A percentile compares a stretch with the other conserved stretches of the same genome.
Evolutionary conservation across 2,888 invertebrate genomes (phyloP).

Genomic region (Perizoma flavofasciatum): DNA sequence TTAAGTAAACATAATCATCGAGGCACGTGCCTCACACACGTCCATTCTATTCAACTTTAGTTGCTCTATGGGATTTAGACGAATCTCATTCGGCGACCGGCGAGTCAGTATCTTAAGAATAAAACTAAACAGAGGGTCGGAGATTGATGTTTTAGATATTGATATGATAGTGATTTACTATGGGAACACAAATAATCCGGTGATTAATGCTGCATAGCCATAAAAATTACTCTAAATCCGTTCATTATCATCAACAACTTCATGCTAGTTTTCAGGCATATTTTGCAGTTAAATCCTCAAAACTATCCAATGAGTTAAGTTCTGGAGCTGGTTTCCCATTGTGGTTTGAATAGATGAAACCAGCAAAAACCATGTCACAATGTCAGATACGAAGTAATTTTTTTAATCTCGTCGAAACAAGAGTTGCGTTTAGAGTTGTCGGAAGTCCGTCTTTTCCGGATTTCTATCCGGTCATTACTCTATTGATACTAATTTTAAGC

Average conservation of each 20-base stretch:
- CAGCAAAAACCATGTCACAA: slow-evolving; percentile 37
- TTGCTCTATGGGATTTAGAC: slow-evolving; percentile 71
- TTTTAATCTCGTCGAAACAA: slow-evolving; percentile 41
- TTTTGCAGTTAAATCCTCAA: neutral
- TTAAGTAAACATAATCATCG: slow-evolving; percentile 80
- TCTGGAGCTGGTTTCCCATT: slow-evolving; percentile 12
- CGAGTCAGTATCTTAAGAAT: slow-evolving; percentile 78
- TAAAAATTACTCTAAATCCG: slow-evolving; percentile 12
- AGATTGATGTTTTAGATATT: slow-evolving; percentile 80
- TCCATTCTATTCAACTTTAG: slow-evolving; percentile 60
- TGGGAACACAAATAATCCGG: slow-evolving; percentile 71
- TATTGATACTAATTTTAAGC: too few relatives aligned
- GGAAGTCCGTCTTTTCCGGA: slow-evolving; percentile 1
- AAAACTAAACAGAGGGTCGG: slow-evolving; percentile 75
- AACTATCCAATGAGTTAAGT: slow-evolving; percentile 25
- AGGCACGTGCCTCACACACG: slow-evolving; percentile 73
- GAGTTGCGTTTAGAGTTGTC: slow-evolving; percentile 26
- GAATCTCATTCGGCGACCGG: slow-evolving; percentile 71
- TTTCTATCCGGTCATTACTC: neutral
- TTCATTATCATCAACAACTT: too few relatives aligned
- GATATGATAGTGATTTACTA: slow-evolving; percentile 79
- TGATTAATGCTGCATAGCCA: slow-evolving; percentile 40
- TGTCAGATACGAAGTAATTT: slow-evolving; percentile 40
- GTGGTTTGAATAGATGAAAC: slow-evolving; percentile 30
- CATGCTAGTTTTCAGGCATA: too few relatives aligned